Conservation (phyloP, 2,797 vertebrate genomes). For the Sternarchorhynchus goeldii region DNA sequence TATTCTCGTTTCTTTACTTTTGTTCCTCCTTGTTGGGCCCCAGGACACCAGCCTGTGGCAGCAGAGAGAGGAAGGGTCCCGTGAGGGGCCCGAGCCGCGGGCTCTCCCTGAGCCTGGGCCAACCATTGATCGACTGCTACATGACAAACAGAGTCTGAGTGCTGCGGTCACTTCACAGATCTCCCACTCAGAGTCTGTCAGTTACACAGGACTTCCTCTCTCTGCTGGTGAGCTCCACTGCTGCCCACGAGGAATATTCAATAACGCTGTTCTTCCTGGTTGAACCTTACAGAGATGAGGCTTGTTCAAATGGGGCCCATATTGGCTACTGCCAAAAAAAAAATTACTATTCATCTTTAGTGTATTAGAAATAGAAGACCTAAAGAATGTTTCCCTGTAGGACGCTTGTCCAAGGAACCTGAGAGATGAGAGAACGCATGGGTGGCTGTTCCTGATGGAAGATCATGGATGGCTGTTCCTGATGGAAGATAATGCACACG, state of each 20-base stretch:
- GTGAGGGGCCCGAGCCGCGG: conserved; percentile 64
- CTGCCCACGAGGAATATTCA: conserved; percentile 38
- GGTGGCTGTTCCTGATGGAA: not conserved
- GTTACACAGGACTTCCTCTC: conserved; percentile 63
- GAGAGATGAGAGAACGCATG: not conserved
- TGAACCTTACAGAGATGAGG: conserved; percentile 31
- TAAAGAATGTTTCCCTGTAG: not conserved
- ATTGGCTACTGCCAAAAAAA: not conserved
- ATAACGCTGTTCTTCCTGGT: conserved; percentile 41
- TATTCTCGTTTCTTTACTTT: conserved; percentile 68
- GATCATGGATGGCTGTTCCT: not conserved
- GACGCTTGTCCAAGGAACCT: not conserved
- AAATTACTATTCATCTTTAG: not conserved
- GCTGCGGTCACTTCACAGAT: conserved; percentile 60
- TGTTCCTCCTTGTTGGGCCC: conserved; percentile 50
- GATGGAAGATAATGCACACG: not conserved
- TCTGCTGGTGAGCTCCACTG: conserved; percentile 15
- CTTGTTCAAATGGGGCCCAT: conserved; percentile 17
- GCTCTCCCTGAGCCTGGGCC: conserved; percentile 62
- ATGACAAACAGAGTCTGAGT: conserved; percentile 67
- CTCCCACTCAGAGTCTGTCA: conserved; percentile 67
- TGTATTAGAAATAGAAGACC: conserved; percentile 1
- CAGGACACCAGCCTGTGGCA: conserved; percentile 61
- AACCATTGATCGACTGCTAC: conserved; percentile 70
- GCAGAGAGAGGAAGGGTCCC: conserved; percentile 62